Conservation (phyloP, 2,113 vertebrate genomes). For the Echinops telfairi region DNA sequence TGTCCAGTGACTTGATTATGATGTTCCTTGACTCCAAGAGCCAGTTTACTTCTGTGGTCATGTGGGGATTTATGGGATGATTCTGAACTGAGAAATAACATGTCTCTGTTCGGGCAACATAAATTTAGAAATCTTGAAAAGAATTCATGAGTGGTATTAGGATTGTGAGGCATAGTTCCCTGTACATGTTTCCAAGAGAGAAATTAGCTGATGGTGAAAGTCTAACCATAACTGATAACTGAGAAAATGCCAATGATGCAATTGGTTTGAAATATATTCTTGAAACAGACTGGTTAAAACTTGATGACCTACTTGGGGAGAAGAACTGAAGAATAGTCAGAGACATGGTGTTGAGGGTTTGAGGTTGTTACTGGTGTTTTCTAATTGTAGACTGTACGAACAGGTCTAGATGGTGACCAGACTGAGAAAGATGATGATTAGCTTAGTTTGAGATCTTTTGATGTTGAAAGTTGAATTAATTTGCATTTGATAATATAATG, state of each 20-base stretch:
- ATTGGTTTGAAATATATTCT: slow-evolving; percentile 27
- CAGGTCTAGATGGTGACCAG: neutral
- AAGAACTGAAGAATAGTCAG: slow-evolving; percentile 7
- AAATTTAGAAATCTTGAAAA: neutral
- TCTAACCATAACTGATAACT: neutral
- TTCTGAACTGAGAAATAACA: slow-evolving; percentile 10
- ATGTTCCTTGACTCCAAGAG: neutral
- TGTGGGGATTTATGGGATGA: neutral
- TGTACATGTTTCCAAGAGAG: neutral
- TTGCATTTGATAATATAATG: slow-evolving; percentile 20
- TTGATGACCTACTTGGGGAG: neutral
- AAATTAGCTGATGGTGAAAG: neutral
- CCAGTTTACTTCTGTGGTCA: neutral
- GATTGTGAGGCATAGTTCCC: neutral
- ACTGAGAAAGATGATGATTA: neutral
- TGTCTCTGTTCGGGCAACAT: neutral
- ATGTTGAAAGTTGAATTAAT: slow-evolving; percentile 25
- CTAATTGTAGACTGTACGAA: neutral
- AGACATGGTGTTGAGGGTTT: neutral
- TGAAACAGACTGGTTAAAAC: slow-evolving; percentile 29
- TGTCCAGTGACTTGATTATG: no score
- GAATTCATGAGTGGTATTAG: neutral
- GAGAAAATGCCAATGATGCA: slow-evolving; percentile 3
- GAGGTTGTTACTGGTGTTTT: neutral
- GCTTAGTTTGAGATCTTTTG: neutral